Conservation (phyloP, 2,797 vertebrate species). For the Coregonus suidteri region DNA sequence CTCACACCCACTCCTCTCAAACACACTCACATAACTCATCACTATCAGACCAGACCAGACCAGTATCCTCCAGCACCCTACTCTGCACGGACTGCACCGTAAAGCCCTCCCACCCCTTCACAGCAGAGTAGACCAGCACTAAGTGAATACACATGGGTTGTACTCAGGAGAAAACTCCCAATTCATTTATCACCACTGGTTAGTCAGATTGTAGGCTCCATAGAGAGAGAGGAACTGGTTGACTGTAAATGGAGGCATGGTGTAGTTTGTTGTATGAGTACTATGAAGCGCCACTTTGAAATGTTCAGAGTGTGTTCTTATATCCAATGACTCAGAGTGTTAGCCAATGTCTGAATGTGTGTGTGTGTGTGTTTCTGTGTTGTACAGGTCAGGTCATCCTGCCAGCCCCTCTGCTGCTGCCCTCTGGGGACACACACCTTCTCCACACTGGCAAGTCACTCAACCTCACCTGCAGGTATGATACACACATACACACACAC, state of each 20-base stretch:
- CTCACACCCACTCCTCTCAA: conserved; percentile 26
- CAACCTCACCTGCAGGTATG: conserved; percentile 76
- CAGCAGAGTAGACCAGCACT: conserved; percentile 24
- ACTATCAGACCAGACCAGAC: conserved; percentile 16
- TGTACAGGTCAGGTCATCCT: conserved; percentile 59
- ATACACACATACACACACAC: conserved; percentile 7
- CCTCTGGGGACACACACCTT: conserved; percentile 49
- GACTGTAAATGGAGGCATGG: neutral
- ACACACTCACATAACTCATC: conserved; percentile 6
- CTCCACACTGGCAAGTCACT: conserved; percentile 52
- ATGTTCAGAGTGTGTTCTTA: neutral
- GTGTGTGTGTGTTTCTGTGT: conserved; percentile 38
- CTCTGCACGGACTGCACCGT: conserved; percentile 21
- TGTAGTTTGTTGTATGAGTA: neutral
- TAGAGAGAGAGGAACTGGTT: neutral
- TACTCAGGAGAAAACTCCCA: too few species aligned
- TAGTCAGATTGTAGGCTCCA: conserved; percentile 55
- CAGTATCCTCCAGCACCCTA: conserved; percentile 38
- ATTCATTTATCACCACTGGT: too few species aligned
- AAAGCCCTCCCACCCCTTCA: conserved; percentile 29
- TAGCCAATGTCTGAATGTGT: conserved; percentile 6
- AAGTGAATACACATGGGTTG: conserved; percentile 24
- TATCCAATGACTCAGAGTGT: too few species aligned
- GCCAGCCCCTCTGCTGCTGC: conserved; percentile 53
- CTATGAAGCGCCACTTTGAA: neutral